Conservation (phyloP, 2,888 invertebrate species). For the Drosophila kambysellisi region DNA sequence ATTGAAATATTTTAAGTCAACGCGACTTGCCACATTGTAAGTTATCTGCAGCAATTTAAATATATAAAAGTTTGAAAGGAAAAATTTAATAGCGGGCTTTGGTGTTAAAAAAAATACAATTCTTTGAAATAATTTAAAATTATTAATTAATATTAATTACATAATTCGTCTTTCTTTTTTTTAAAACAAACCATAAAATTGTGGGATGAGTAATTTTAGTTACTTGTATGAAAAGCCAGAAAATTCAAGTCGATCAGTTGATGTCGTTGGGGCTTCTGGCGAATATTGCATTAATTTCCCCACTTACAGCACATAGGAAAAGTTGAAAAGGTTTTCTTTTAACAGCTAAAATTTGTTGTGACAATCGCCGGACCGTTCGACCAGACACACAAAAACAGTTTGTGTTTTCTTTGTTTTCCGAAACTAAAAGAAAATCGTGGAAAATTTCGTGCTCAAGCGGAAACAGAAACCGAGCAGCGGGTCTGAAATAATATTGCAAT, state of each 20-base stretch:
- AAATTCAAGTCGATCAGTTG: neutral
- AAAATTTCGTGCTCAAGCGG: constrained; percentile 3
- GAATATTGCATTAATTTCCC: neutral
- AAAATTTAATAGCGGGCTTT: neutral
- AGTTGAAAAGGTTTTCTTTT: neutral
- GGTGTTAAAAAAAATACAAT: neutral
- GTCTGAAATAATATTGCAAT: constrained; percentile 4
- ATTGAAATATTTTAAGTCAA: constrained; percentile 1
- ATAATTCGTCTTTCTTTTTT: neutral
- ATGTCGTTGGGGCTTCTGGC: neutral
- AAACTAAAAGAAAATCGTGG: constrained; percentile 5
- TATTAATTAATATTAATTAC: neutral
- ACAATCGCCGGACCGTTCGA: neutral
- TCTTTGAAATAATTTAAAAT: neutral
- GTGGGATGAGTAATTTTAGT: neutral
- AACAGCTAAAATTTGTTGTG: constrained; percentile 4
- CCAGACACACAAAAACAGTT: neutral
- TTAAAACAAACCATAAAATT: neutral
- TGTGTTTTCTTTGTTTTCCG: neutral
- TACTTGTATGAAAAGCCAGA: neutral
- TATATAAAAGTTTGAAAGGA: neutral
- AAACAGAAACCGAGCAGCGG: neutral
- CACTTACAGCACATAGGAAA: neutral
- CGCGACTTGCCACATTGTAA: neutral
- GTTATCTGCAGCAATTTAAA: neutral